Evolutionary conservation across 2,888 invertebrate species (phyloP), one percentile per base, ranked within the genome.

Genomic region (Caenorhabditis sp.): DNA sequence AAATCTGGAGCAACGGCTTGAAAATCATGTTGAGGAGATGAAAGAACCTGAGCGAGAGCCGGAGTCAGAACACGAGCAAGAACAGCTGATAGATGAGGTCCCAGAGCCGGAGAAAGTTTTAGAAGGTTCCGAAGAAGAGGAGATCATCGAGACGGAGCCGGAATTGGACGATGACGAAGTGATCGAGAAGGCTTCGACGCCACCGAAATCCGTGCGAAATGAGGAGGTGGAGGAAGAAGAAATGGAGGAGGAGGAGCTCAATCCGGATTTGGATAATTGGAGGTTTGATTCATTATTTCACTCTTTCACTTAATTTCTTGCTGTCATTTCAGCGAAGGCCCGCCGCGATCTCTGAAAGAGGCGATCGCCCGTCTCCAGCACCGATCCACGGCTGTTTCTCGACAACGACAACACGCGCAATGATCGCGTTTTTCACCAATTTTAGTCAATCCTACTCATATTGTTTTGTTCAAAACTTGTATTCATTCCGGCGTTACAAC

Each of bases 281-380:
- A 52, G 37, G 52, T 52, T 13, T 8, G 17, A 9, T 6, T 3
- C 26, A 9, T 2, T 26, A 15, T 30, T 17, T 50, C 9, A 30
- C 2, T 7, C 32, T 1, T 17, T 15, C 17, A 2, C 8, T 17
- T 9, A 8, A 22, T 13, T 22, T 9, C 15, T 52, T 37, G 3
- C 9, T 15, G 3, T 15, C 3, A 35, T 50, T 52, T 35, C 52
- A 52, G 52, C 8, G 20, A 35, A 32, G 52, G 52, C 6, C 52
- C 52, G 6, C 52, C 52, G 15, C 15, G 20, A 11, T 15, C 35
- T 3, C 37, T 52, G 22, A 35, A 35, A 32, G 52, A 52, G 22
- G 52, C 52, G 20, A 35, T 52, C 52, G 35, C 32, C 2, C 52
- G 52, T 13, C 52, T 52, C 17, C 52, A 52, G 22, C 13, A 52